These are phyloP conservation scores for Gymnogyps californianus DNA, from an alignment of 2,113 vertebrate species.

Conservation along the genomic window DNA sequence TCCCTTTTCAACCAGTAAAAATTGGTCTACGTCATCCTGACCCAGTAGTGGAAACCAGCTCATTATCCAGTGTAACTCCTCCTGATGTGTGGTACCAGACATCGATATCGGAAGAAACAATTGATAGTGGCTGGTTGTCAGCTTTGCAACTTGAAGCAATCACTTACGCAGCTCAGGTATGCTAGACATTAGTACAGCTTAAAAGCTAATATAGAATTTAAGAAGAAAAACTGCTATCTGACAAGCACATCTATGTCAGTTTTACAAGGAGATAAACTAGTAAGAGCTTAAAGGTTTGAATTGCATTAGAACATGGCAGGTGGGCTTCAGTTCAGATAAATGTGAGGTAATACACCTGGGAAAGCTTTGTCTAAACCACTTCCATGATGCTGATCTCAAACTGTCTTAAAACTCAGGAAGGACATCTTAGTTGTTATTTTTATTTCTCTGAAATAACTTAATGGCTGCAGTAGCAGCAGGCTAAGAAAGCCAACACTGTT, in stretches of 20 bases:
- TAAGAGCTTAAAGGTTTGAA: neutral
- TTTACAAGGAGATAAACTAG: neutral
- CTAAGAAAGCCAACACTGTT: neutral
- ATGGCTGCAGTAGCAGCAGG: neutral
- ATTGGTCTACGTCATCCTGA: slow-evolving; percentile 93
- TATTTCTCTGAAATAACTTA: neutral
- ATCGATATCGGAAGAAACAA: slow-evolving; percentile 92
- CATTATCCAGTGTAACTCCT: slow-evolving; percentile 92
- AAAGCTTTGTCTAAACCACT: neutral
- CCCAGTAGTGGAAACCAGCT: slow-evolving; percentile 97
- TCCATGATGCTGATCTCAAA: neutral
- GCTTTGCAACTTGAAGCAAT: slow-evolving; percentile 96
- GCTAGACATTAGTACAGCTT: neutral
- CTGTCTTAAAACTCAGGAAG: neutral
- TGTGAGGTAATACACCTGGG: neutral
- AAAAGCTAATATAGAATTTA: neutral
- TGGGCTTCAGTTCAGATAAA: neutral
- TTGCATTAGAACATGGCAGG: neutral
- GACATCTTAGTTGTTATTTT: neutral
- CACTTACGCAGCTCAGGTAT: slow-evolving; percentile 94
- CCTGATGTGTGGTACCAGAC: slow-evolving; percentile 97
- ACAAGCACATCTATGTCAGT: neutral
- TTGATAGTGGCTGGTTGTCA: slow-evolving; percentile 92
- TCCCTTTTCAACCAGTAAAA: slow-evolving; percentile 78
- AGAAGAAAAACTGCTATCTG: neutral